Conservation (phyloP, 2,113 vertebrate species). For the Glaucidium brasilianum region DNA sequence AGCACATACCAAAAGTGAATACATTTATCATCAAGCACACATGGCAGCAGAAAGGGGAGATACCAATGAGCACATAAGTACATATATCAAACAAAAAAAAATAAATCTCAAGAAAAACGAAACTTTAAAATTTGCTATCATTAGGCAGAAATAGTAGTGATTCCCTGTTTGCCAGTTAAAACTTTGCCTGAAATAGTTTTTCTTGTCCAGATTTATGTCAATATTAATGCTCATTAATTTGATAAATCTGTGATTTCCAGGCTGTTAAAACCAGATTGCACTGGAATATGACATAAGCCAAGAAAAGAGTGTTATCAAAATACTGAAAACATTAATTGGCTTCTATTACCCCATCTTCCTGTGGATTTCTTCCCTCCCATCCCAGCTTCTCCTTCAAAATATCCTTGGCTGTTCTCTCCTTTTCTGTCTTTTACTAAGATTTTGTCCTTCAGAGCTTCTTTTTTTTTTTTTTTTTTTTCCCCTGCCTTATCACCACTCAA, state of each 20-base stretch:
- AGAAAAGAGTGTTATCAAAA: neutral
- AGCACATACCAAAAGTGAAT: neutral
- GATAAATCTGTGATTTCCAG: slow-evolving; percentile 7
- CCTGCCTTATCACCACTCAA: neutral
- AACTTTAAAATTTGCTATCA: neutral
- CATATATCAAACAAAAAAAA: neutral
- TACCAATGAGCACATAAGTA: neutral
- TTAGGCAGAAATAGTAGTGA: neutral
- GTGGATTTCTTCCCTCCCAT: neutral
- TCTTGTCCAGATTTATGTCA: slow-evolving; percentile 6
- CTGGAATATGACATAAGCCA: neutral
- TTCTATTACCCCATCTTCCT: neutral
- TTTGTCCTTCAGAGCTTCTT: neutral
- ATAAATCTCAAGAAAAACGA: neutral
- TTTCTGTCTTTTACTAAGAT: neutral
- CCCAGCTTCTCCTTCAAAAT: neutral
- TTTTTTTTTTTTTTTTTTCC: neutral
- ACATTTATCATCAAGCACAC: neutral
- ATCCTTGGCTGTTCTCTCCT: neutral
- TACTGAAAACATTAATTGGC: neutral
- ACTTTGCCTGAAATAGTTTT: neutral
- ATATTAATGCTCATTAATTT: slow-evolving; percentile 3
- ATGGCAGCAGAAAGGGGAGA: neutral
- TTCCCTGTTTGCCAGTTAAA: neutral
- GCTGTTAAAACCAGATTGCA: neutral